Conservation (phyloP, 1,140 invertebrate genomes). For the Antheraea pernyi region DNA sequence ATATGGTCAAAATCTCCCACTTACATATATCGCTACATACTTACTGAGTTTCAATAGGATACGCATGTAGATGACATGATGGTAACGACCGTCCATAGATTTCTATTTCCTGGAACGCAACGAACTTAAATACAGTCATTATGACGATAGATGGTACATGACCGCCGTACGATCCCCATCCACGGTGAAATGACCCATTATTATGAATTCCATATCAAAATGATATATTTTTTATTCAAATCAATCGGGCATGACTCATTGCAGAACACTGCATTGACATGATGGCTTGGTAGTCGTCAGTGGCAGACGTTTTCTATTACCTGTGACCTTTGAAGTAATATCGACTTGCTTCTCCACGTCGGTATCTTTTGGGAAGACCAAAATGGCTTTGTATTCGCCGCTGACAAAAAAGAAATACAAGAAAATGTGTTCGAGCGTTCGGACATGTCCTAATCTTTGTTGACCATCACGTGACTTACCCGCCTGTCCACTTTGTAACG, state of each 20-base stretch:
- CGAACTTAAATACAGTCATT: too few relatives aligned
- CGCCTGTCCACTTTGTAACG: conserved; percentile 24
- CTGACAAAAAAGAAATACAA: background rate
- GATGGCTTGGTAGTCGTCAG: background rate
- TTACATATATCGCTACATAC: too few relatives aligned
- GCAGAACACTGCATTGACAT: background rate
- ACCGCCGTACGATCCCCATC: too few relatives aligned
- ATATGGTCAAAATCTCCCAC: too few relatives aligned
- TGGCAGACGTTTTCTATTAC: conserved; percentile 2
- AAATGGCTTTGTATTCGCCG: background rate
- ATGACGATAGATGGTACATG: too few relatives aligned
- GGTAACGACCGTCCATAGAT: too few relatives aligned
- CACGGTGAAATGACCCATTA: background rate
- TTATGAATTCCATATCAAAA: conserved; percentile 1
- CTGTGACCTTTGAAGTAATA: background rate
- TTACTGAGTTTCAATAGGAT: too few relatives aligned
- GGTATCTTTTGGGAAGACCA: background rate
- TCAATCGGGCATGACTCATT: too few relatives aligned
- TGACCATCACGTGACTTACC: conserved; percentile 33
- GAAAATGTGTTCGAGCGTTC: conserved; percentile 9
- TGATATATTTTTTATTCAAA: background rate
- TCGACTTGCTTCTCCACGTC: background rate
- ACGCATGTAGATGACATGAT: too few relatives aligned
- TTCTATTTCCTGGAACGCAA: too few relatives aligned
- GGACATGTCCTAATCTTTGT: conserved; percentile 19